These are phyloP conservation scores for Irena cyanogastra DNA, from an alignment of 2,113 vertebrate genomes.

Conservation along the genomic window DNA sequence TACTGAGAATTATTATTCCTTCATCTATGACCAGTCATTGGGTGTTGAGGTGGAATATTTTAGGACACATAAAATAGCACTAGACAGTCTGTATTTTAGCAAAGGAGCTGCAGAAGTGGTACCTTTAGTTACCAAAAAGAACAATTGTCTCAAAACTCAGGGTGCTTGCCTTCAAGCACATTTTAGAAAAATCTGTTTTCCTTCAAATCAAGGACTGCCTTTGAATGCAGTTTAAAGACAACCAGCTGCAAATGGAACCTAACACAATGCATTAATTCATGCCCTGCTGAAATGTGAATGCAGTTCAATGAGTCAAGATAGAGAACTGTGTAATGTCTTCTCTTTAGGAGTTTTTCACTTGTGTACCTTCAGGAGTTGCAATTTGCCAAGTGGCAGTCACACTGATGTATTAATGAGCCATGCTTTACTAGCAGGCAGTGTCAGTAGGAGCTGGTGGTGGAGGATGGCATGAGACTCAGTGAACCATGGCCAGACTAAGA, in stretches of 20 bases:
- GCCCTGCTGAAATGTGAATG: neutral
- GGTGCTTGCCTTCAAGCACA: neutral
- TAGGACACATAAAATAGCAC: neutral
- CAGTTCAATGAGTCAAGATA: neutral
- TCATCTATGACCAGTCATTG: neutral
- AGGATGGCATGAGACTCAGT: neutral
- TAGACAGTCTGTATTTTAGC: neutral
- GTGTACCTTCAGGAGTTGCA: neutral
- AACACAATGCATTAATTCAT: neutral
- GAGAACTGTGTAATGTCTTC: neutral
- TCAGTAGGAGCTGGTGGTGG: neutral
- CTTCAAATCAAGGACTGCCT: neutral
- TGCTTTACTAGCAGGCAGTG: neutral
- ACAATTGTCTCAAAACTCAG: neutral
- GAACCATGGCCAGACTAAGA: neutral
- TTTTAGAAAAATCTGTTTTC: neutral
- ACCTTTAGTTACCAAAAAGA: neutral
- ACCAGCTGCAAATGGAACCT: neutral
- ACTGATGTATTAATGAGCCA: neutral
- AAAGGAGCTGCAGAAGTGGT: neutral
- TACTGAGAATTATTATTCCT: neutral
- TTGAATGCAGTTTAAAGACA: neutral
- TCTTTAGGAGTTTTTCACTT: neutral
- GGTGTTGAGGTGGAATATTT: neutral
- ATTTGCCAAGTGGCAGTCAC: neutral